Evolutionary conservation across 2,888 invertebrate species (phyloP).

Genomic region (Xanthia togata): DNA sequence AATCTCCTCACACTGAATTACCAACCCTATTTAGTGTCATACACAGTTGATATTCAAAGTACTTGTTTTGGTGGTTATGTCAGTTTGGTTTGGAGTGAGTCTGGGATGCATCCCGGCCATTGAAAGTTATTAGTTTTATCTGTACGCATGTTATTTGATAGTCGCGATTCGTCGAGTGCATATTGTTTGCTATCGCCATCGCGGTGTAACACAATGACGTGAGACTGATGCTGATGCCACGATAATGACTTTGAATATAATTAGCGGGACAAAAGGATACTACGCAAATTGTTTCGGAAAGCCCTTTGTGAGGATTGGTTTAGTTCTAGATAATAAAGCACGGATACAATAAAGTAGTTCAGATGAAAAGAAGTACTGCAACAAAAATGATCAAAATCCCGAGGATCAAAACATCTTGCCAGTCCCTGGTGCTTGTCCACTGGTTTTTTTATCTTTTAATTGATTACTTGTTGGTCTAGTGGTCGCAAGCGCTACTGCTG

Average conservation of each 20-base stretch:
- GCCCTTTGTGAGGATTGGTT: conserved; percentile 2
- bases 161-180: conserved; percentile 30
- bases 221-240: conserved; percentile 24
- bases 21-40: rapidly evolving
- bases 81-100: not conserved
- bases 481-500: too few species aligned
- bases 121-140: conserved; percentile 62
- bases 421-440: not conserved
- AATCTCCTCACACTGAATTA: not conserved
- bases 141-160: conserved; percentile 60
- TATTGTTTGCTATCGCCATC: conserved; percentile 56
- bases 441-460: not conserved
- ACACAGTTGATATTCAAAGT: not conserved
- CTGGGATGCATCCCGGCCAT: conserved; percentile 47
- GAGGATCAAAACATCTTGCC: not conserved
- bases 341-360: not conserved
- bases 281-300: conserved; percentile 6
- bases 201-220: conserved; percentile 53
- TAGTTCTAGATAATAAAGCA: conserved; percentile 11
- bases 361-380: not conserved
- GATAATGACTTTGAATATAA: conserved; percentile 49
- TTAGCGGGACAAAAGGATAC: conserved; percentile 40
- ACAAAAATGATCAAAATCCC: not conserved
- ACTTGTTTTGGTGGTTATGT: not conserved
- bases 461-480: too few species aligned